Evolutionary conservation across 2,797 vertebrate genomes (phyloP).

Genomic region (Acipenser ruthenus): DNA sequence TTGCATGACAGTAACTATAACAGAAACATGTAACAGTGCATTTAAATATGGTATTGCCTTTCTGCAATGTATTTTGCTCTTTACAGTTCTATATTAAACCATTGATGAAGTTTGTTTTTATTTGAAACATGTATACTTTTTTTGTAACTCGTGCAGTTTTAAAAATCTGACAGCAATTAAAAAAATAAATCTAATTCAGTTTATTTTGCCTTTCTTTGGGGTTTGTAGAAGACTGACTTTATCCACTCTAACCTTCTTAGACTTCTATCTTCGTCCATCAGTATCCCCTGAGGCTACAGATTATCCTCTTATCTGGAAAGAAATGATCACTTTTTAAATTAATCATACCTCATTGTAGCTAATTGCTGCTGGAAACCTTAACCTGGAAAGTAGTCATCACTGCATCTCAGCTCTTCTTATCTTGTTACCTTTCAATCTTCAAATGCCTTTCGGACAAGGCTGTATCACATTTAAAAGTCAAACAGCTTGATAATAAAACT

Average conservation of each 20-base stretch:
- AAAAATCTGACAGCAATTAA: too few species aligned
- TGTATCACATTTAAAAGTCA: conserved; percentile 2
- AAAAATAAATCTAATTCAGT: neutral
- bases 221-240: neutral
- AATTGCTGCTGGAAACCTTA: conserved; percentile 29
- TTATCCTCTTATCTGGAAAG: conserved; percentile 20
- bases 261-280: conserved; percentile 9
- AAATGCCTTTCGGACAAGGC: conserved; percentile 13
- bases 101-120: too few species aligned
- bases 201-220: neutral
- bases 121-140: too few species aligned
- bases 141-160: too few species aligned
- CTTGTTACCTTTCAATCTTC: conserved; percentile 23
- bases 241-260: too few species aligned
- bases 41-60: too few species aligned
- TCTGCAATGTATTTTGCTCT: too few species aligned
- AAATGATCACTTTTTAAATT: conserved; percentile 24
- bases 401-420: conserved; percentile 25
- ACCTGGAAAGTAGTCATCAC: conserved; percentile 24
- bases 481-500: neutral
- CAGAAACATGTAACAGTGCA: too few species aligned
- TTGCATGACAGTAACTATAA: too few species aligned
- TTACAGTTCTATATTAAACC: too few species aligned
- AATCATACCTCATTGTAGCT: conserved; percentile 24
- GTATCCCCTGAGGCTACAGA: conserved; percentile 19